These are phyloP conservation scores for Rhinogobius similis DNA, from an alignment of 2,113 vertebrate species.

Conservation along the genomic window DNA sequence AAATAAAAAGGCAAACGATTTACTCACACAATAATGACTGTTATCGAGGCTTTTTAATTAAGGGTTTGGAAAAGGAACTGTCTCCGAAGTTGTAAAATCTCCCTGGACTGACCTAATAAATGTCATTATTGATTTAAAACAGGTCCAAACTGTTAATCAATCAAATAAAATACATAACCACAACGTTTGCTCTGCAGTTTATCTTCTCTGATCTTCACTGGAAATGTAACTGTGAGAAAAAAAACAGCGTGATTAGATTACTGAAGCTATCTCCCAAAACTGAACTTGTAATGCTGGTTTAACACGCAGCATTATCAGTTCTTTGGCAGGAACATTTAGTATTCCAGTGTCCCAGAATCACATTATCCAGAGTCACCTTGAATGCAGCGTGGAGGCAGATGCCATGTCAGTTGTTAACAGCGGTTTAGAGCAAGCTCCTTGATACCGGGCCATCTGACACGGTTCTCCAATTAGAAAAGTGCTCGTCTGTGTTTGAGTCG, in stretches of 20 bases:
- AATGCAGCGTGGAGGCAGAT: slow-evolving; percentile 49
- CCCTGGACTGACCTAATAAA: too few species aligned
- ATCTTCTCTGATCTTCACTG: background rate
- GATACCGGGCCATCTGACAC: slow-evolving; percentile 69
- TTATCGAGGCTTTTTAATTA: too few species aligned
- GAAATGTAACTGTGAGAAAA: background rate
- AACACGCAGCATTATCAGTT: background rate
- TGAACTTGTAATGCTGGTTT: background rate
- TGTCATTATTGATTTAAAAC: too few species aligned
- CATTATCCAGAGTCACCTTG: slow-evolving; percentile 71
- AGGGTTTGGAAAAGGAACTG: too few species aligned
- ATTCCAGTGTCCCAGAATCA: slow-evolving; percentile 32
- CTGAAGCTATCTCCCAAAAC: background rate
- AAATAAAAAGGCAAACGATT: too few species aligned
- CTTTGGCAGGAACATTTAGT: slow-evolving; percentile 13
- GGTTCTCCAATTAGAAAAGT: slow-evolving; percentile 70
- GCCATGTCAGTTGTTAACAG: slow-evolving; percentile 70
- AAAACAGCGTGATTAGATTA: background rate
- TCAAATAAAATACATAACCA: too few species aligned
- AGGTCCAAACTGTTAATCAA: too few species aligned
- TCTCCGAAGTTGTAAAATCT: too few species aligned
- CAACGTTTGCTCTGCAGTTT: too few species aligned
- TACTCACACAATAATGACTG: too few species aligned
- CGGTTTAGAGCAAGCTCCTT: slow-evolving; percentile 57
- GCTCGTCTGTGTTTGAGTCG: slow-evolving; percentile 58